Evolutionary conservation across 2,113 vertebrate species (phyloP).

Genomic region (Myotis davidii): DNA sequence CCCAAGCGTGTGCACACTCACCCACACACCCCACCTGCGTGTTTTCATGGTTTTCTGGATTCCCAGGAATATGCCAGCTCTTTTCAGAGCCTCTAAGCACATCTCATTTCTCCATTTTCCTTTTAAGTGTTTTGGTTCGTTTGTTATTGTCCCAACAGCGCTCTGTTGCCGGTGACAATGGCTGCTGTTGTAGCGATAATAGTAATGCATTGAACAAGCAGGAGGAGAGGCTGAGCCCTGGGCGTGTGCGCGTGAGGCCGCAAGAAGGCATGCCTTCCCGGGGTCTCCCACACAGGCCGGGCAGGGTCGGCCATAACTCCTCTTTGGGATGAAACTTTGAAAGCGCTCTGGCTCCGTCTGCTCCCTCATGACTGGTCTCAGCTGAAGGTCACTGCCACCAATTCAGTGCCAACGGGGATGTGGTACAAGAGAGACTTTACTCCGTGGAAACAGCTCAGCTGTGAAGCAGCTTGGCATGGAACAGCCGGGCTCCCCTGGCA

Average conservation of each 20-base stretch:
- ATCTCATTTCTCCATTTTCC: background rate
- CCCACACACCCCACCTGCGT: background rate
- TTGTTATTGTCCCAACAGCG: background rate
- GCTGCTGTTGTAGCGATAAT: background rate
- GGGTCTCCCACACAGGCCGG: background rate
- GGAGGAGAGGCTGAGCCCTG: background rate
- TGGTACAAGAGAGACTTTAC: background rate
- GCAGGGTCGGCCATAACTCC: background rate
- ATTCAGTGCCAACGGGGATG: background rate
- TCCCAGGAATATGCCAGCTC: background rate
- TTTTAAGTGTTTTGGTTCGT: background rate
- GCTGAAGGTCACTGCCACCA: background rate
- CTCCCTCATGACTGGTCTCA: background rate
- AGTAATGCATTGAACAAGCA: background rate
- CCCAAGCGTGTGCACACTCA: background rate
- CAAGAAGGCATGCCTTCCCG: background rate
- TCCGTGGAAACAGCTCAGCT: background rate
- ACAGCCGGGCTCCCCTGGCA: background rate
- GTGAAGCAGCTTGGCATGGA: background rate
- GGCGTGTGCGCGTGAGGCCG: background rate
- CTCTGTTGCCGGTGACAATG: background rate
- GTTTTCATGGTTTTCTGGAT: background rate
- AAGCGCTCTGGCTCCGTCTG: background rate
- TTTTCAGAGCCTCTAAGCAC: background rate
- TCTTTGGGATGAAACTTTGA: background rate